A percentile compares a stretch with the other conserved stretches of the same genome.
These are phyloP conservation scores for Cuniculus paca DNA, from an alignment of 2,797 vertebrate genomes.

Conservation along the genomic window DNA sequence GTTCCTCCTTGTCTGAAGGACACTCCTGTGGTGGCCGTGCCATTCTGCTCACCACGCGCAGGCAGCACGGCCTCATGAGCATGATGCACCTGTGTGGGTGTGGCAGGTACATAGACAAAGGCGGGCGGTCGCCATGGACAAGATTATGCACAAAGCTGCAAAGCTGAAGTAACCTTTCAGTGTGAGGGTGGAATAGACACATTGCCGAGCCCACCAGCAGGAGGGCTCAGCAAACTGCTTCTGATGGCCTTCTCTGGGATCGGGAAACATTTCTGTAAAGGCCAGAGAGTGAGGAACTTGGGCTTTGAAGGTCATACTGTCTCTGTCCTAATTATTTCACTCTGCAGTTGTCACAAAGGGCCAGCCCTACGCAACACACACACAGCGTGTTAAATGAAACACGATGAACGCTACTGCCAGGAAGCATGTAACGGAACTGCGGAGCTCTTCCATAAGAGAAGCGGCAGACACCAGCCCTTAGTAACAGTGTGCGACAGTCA, in stretches of 20 bases:
- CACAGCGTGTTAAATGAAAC: not conserved
- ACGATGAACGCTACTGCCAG: not conserved
- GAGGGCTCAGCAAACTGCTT: not conserved
- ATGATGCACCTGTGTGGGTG: not conserved
- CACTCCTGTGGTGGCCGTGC: not conserved
- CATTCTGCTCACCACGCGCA: not conserved
- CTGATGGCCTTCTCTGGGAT: not conserved
- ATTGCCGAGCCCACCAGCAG: not conserved
- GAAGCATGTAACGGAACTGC: too few relatives aligned
- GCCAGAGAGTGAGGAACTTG: not conserved
- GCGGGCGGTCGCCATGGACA: not conserved
- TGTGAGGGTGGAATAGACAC: too few relatives aligned
- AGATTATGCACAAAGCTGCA: not conserved
- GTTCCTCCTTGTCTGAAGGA: not conserved
- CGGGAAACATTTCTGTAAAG: not conserved
- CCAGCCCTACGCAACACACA: not conserved
- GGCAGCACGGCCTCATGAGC: not conserved
- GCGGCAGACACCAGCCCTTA: not conserved
- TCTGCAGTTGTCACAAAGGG: not conserved
- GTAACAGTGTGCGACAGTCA: not conserved
- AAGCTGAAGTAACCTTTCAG: not conserved
- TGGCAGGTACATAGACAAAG: not conserved
- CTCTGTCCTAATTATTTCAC: not conserved
- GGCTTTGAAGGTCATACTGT: not conserved
- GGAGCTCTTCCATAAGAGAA: not conserved